Conservation (phyloP, 30 jellyfish, hydroid and myxozoan species). For the Catostylus mosaicus region DNA sequence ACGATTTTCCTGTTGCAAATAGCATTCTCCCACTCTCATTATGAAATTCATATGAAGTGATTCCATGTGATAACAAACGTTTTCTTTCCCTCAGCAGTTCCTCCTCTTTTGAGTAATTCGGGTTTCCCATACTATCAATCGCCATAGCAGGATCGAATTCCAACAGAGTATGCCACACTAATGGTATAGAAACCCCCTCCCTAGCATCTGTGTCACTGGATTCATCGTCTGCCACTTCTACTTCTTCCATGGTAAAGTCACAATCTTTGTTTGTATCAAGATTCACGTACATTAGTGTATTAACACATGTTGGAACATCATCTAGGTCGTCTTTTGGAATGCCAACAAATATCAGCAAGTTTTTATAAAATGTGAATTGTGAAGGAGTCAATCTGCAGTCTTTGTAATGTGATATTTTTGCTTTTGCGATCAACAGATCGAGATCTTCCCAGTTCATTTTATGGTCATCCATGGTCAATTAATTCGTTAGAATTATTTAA, state of each 20-base stretch:
- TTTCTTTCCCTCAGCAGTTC: constrained; percentile 86
- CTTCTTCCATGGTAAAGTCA: background rate
- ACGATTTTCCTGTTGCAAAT: constrained; percentile 74
- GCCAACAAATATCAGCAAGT: constrained; percentile 69
- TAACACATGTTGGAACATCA: constrained; percentile 45
- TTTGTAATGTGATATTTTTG: constrained; percentile 26
- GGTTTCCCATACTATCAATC: constrained; percentile 47
- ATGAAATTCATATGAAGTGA: constrained; percentile 88
- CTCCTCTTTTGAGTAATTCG: constrained; percentile 88
- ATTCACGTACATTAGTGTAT: constrained; percentile 69
- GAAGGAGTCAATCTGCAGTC: constrained; percentile 53
- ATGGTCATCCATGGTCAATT: background rate
- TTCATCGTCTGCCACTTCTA: background rate
- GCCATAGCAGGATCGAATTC: constrained; percentile 45
- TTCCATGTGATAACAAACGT: constrained; percentile 86
- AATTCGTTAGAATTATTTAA: no score
- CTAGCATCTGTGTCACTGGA: background rate
- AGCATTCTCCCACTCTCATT: constrained; percentile 72
- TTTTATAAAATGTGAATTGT: constrained; percentile 78
- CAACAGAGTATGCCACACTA: constrained; percentile 53
- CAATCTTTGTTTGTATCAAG: constrained; percentile 3
- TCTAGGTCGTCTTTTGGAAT: constrained; percentile 55
- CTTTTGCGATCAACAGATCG: constrained; percentile 10
- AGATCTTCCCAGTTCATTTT: constrained; percentile 36
- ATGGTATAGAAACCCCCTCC: background rate